phyloP scores from a whole-genome alignment of 2,797 vertebrate genomes.

The Hipposideros larvatus region DNA sequence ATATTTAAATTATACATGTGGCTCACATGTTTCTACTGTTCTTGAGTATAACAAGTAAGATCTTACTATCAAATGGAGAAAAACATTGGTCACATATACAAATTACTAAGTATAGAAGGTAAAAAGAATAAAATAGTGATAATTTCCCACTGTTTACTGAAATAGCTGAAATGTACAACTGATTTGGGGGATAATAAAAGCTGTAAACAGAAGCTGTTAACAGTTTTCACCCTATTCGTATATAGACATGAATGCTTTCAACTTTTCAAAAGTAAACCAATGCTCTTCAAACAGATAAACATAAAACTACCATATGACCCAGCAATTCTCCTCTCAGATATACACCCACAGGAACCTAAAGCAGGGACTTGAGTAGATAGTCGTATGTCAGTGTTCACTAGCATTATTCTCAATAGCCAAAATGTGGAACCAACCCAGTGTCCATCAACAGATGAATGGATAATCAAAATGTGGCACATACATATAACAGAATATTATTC shows the following conservation, averaged over 20 bases:
- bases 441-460: background rate
- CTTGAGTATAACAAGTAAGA: background rate
- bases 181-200: background rate
- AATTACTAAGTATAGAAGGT: background rate
- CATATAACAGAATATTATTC: background rate
- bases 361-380: background rate
- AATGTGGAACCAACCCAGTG: background rate
- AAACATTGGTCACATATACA: background rate
- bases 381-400: background rate
- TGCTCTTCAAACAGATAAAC: background rate
- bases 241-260: background rate
- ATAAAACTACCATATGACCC: background rate
- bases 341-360: background rate
- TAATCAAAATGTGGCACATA: background rate
- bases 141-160: background rate
- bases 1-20: background rate
- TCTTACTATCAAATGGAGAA: background rate
- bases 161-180: background rate
- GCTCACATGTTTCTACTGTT: background rate
- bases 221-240: background rate
- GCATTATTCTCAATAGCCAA: background rate
- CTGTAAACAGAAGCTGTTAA: background rate
- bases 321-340: background rate
- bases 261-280: background rate
- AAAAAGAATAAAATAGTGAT: constrained; percentile 14